Evolutionary conservation across 2,888 invertebrate genomes (phyloP).

Genomic region (Uropetala carovei): DNA sequence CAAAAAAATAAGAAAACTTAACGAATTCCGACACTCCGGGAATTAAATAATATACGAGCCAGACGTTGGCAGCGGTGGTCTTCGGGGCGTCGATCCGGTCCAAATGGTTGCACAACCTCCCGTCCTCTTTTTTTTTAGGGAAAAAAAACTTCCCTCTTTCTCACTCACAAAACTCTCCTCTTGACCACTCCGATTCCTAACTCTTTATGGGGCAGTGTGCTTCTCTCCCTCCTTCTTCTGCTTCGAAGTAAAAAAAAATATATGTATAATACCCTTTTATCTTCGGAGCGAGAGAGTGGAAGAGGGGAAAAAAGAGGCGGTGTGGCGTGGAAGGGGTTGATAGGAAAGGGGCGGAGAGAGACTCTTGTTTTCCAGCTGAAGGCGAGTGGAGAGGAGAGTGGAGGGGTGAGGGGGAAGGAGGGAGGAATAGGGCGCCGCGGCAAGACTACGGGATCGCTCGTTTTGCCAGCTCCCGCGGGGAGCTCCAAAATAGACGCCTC

Average conservation of each 20-base stretch:
- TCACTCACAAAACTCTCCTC: not conserved
- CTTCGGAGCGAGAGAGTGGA: not conserved
- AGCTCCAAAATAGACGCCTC: slow-evolving; percentile 55
- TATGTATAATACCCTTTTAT: slow-evolving; percentile 26
- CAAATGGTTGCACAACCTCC: too few species aligned
- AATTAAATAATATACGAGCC: too few species aligned
- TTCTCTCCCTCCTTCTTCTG: not conserved
- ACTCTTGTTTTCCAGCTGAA: not conserved
- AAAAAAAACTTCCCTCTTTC: not conserved
- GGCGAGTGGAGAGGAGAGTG: slow-evolving; percentile 2
- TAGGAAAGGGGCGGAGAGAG: not conserved
- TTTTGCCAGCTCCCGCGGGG: slow-evolving; percentile 45
- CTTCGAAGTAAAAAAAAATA: not conserved
- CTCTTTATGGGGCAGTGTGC: too few species aligned
- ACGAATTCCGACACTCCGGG: too few species aligned
- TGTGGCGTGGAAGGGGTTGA: not conserved
- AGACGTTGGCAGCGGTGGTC: too few species aligned
- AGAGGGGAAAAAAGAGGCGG: not conserved
- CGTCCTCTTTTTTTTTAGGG: too few species aligned
- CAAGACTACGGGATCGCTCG: not conserved
- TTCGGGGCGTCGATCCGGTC: too few species aligned
- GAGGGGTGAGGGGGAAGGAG: not conserved
- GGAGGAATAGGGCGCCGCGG: not conserved
- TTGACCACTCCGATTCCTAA: too few species aligned
- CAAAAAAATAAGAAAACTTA: too few species aligned